Evolutionary conservation across 2,113 vertebrate genomes (phyloP), one percentile per base, ranked within the genome.

Genomic region (Pangasianodon hypophthalmus): DNA sequence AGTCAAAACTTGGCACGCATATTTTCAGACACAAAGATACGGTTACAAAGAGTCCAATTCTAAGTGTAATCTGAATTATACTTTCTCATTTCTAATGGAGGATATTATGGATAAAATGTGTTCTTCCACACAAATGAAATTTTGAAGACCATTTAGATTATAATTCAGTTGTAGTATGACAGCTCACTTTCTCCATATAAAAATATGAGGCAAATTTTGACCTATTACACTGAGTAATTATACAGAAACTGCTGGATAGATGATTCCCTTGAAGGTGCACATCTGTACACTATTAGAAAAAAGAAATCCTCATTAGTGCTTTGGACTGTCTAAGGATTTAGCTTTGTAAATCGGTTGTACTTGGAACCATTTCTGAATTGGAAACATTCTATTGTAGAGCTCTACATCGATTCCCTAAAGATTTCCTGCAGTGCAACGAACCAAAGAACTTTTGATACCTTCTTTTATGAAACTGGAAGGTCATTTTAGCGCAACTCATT

Each of bases 11-110:
- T 37, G 44, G 73, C 46, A 62, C 18, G 18, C 26, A 86, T 69
- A 79, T 80, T 62, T 60, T 67, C 75, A 50, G n/a, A 85, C 29
- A 52, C 19, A 24, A 54, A 46, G 41, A 73, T 86, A 67, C 7
- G 29, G 18, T 84, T 84, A 85, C 67, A 71, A 84, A 86, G 46
- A 86, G 58, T 69, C 79, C 48, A 80, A 50, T 52, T 64, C 44
- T 84, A 79, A 52, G 56, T 79, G 44, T 75, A 75, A 80, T 60
- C 32, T 64, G 16, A 85, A 58, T 58, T 64, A 64, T 19, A 58
- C 79, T 56, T 77, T 60, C 10, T 8, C 19, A 18, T 56, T 73
- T 52, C 50, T 54, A 41, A 79, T 79, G 8, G 19, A n/a, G 41
- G 10, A 79, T 44, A 77, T 48, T 13, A 79, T 24, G 21, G 73